Percentiles rank a stretch among this genome's conserved stretches.
Conservation (phyloP, 1,140 invertebrate species). For the Ylistrum balloti region DNA sequence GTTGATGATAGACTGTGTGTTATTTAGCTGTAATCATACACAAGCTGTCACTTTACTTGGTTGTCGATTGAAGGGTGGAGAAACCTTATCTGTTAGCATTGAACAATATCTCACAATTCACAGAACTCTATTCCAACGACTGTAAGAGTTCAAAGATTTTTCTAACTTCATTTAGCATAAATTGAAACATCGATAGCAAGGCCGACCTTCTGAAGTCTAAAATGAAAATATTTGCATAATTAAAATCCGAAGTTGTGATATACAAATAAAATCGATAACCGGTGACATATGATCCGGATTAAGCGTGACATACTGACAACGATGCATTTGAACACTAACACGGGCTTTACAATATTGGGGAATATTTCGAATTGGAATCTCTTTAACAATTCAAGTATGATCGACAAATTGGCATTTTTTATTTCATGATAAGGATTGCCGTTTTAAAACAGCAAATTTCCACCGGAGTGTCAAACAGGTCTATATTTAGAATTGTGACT, state of each 20-base stretch:
- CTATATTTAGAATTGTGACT: too few species aligned
- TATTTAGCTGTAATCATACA: neutral
- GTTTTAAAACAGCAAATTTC: too few species aligned
- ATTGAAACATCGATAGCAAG: neutral
- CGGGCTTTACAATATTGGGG: too few species aligned
- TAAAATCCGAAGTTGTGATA: neutral
- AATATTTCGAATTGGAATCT: too few species aligned
- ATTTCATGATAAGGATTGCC: too few species aligned
- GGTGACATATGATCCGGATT: neutral
- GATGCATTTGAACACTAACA: too few species aligned
- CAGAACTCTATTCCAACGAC: neutral
- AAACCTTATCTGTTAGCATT: neutral
- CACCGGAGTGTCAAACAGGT: too few species aligned
- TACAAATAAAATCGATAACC: neutral
- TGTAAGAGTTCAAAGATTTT: neutral
- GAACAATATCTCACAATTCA: neutral
- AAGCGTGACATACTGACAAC: neutral
- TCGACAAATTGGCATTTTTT: too few species aligned
- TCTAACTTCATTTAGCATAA: neutral
- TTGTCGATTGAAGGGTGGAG: neutral
- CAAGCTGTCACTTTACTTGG: neutral
- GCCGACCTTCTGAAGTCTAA: neutral
- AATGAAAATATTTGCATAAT: neutral
- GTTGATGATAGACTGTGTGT: neutral
- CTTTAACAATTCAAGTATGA: too few species aligned